A percentile compares a stretch with the other conserved stretches of the same genome.
Conservation (phyloP, 2,797 vertebrate species). For the Micrastur ruficollis region DNA sequence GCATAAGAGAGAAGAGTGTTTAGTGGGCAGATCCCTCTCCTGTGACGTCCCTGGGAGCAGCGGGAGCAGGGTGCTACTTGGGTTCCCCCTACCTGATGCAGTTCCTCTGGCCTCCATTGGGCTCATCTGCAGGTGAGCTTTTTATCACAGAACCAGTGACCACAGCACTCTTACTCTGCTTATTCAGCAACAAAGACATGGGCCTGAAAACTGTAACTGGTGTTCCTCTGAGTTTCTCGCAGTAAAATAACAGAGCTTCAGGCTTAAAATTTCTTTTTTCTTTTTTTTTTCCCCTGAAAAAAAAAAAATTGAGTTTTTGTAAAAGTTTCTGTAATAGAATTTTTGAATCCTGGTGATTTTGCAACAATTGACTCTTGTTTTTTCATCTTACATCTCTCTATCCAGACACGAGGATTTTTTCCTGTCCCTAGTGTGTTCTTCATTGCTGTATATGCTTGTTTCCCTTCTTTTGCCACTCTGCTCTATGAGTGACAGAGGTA, state of each 20-base stretch:
- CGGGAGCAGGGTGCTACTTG: neutral
- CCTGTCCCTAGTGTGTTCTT: neutral
- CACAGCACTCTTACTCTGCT: neutral
- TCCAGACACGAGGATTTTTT: neutral
- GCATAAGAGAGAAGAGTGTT: neutral
- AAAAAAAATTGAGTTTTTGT: neutral
- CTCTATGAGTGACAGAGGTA: neutral
- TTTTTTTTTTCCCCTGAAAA: neutral
- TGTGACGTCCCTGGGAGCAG: neutral
- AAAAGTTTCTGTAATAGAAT: neutral
- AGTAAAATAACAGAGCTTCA: neutral
- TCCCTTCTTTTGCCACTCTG: neutral
- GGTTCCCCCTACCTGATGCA: neutral
- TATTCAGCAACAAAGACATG: neutral
- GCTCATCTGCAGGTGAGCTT: accelerated
- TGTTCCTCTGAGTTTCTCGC: neutral
- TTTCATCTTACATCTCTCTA: neutral
- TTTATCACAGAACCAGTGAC: neutral
- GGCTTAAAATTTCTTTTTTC: neutral
- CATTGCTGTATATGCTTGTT: neutral
- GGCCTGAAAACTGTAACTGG: neutral
- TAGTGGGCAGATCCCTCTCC: neutral
- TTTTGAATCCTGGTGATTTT: neutral
- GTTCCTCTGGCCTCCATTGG: neutral
- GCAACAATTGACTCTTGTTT: neutral